Evolutionary conservation across 2,113 vertebrate species (phyloP), one percentile per base, ranked within the genome.

Genomic region (Dipodomys spectabilis): DNA sequence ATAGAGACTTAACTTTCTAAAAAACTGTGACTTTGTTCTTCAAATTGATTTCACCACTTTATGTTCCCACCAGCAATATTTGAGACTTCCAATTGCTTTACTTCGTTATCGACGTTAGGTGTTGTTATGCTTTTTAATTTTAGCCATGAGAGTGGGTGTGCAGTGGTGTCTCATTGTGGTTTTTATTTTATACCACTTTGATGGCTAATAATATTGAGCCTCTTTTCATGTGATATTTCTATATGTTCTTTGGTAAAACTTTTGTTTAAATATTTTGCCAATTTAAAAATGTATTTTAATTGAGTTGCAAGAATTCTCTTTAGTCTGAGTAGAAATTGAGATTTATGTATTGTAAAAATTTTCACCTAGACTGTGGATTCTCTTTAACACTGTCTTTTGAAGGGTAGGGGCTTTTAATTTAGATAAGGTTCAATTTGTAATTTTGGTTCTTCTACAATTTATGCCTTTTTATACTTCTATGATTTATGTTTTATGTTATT

Each of bases 231-330:
- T 81, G 10, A 25, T 69, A 23, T 82, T 91, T 94, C 82, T 18
- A 23, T 74, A 69, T 49, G n/a, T 82, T 78, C 15, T 78, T 88
- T 68, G 75, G 11, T 86, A n/a, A 77, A 91, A 82, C 72, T 2
- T 88, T 35, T 83, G 6, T 72, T 82, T 71, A 62, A 83, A 82
- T 94, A 80, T 82, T 94, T 94, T 79, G 18, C 4, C 28, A 60
- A 69, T 71, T 64, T 74, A 79, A 94, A 74, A 79, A 74, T 62
- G 18, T 7, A 9, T 80, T 25, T 73, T 69, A 77, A 64, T 75
- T 93, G 25, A 72, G 6, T 75, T 91, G 3, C 22, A 88, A 88
- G 22, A 86, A 64, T 91, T 88, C 19, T 86, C 57, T 68, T 64
- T 71, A 72, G 81, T 84, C 30, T 78, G 64, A 35, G 35, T 60